These are phyloP conservation scores for Chloropsis hardwickii DNA, from an alignment of 2,113 vertebrate genomes.

Conservation along the genomic window DNA sequence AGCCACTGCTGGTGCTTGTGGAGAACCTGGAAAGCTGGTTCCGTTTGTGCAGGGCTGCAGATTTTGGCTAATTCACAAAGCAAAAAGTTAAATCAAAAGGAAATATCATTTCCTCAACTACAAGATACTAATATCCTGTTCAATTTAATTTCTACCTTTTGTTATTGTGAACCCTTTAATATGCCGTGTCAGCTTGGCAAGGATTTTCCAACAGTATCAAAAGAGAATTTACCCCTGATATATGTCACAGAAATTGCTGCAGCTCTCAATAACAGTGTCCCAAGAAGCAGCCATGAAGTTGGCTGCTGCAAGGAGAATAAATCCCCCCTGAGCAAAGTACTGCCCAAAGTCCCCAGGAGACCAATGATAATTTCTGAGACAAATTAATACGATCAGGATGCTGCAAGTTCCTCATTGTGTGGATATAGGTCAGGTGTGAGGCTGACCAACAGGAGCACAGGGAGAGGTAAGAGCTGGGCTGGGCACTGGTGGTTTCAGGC, in stretches of 20 bases:
- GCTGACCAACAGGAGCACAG: background rate
- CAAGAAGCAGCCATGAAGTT: conserved; percentile 20
- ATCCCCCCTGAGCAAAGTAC: background rate
- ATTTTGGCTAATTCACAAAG: conserved; percentile 58
- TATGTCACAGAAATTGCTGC: conserved; percentile 51
- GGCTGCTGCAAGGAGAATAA: conserved; percentile 48
- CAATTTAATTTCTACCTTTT: conserved; percentile 71
- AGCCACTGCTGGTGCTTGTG: background rate
- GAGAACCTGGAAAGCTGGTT: background rate
- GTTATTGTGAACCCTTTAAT: conserved; percentile 54
- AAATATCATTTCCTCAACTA: conserved; percentile 70
- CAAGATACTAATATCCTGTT: conserved; percentile 77
- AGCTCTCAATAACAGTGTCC: background rate
- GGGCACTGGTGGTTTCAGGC: background rate
- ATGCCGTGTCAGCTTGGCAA: conserved; percentile 64
- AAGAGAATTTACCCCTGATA: conserved; percentile 63
- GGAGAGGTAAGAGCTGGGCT: background rate
- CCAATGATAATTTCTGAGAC: background rate
- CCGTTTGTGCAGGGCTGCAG: background rate
- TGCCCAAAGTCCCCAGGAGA: background rate
- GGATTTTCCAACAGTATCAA: conserved; percentile 62
- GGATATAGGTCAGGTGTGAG: accelerated
- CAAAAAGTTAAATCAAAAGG: conserved; percentile 58
- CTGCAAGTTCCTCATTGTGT: background rate
- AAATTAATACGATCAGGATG: background rate